phyloP scores from a whole-genome alignment of 2,888 invertebrate species.

The Corythucha ciliata region DNA sequence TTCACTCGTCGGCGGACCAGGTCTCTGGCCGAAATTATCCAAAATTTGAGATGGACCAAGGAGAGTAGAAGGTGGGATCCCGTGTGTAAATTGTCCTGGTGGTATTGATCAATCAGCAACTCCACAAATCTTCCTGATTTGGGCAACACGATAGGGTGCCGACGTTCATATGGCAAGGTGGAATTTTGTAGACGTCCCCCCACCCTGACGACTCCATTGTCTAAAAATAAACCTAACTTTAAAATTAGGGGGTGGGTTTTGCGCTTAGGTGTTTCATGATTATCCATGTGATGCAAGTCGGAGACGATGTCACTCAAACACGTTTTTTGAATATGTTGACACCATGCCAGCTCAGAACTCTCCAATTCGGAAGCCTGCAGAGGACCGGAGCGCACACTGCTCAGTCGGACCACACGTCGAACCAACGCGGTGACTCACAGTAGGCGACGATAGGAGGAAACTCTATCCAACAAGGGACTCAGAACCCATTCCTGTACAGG shows the following conservation, averaged over 20 bases:
- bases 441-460: neutral
- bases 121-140: neutral
- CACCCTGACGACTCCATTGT: neutral
- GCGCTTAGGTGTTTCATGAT: too few species aligned
- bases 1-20: slow-evolving; percentile 6
- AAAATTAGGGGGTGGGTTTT: too few species aligned
- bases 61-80: slow-evolving; percentile 2
- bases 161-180: slow-evolving; percentile 20
- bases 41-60: neutral
- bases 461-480: neutral
- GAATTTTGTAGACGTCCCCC: too few species aligned
- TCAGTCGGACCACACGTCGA: neutral
- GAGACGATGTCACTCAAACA: neutral
- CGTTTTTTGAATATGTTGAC: neutral
- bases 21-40: slow-evolving; percentile 8
- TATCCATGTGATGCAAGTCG: too few species aligned
- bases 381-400: neutral
- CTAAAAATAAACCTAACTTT: neutral
- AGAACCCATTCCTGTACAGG: neutral
- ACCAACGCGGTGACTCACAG: neutral
- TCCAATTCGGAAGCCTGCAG: neutral
- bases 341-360: neutral
- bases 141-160: slow-evolving; percentile 6
- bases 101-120: slow-evolving; percentile 7
- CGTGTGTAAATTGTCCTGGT: slow-evolving; percentile 8